Percentiles rank a stretch among this genome's conserved stretches.
Evolutionary conservation across 2,113 vertebrate species (phyloP).

Genomic region (Salvator merianae): DNA sequence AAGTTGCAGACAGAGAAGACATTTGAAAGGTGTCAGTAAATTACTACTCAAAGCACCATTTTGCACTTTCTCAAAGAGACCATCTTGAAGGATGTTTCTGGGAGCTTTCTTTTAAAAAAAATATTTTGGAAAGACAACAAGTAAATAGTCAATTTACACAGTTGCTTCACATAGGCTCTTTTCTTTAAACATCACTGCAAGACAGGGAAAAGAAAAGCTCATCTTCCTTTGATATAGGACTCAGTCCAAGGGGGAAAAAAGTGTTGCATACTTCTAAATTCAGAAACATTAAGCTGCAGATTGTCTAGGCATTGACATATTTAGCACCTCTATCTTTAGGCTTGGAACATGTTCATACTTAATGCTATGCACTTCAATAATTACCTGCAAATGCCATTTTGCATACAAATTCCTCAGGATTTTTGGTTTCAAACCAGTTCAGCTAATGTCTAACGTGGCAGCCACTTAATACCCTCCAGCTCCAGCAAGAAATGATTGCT

Average conservation of each 20-base stretch:
- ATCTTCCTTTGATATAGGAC: not conserved
- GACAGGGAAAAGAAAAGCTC: not conserved
- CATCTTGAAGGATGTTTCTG: conserved; percentile 66
- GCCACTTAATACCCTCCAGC: too few species aligned
- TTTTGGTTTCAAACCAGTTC: too few species aligned
- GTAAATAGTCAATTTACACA: conserved; percentile 42
- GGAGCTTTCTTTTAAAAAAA: conserved; percentile 29
- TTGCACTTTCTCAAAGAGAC: conserved; percentile 67
- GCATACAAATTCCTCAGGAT: not conserved
- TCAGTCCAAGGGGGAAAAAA: not conserved
- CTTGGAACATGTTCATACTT: not conserved
- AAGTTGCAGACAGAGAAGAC: conserved; percentile 67
- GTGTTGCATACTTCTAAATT: not conserved
- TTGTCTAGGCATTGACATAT: too few species aligned
- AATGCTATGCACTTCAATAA: not conserved
- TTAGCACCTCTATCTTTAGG: not conserved
- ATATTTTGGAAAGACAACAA: conserved; percentile 9
- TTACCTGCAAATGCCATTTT: not conserved
- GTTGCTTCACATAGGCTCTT: conserved; percentile 30
- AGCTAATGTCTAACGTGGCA: too few species aligned
- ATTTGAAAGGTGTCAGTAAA: conserved; percentile 72
- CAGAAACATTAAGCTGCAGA: not conserved
- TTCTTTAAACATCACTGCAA: conserved; percentile 40
- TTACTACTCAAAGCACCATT: conserved; percentile 63
- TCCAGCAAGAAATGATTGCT: too few species aligned